These are phyloP conservation scores for Erebia epiphron DNA, from an alignment of 2,888 invertebrate genomes.

Conservation along the genomic window DNA sequence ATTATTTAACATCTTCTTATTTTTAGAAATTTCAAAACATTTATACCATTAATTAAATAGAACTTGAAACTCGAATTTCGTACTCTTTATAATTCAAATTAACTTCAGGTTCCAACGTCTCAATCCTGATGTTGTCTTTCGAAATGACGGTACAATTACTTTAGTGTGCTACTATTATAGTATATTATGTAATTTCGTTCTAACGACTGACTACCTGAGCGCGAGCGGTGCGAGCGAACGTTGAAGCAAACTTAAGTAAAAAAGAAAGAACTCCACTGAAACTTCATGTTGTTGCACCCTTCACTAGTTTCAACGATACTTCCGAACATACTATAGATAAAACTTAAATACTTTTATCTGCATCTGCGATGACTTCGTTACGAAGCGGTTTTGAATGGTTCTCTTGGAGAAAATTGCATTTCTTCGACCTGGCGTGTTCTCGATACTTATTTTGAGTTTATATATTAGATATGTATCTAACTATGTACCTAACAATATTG, in stretches of 20 bases:
- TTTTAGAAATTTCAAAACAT: too few relatives aligned
- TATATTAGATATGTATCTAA: too few relatives aligned
- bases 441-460: neutral
- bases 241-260: conserved; percentile 37
- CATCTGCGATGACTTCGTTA: conserved; percentile 22
- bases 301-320: conserved; percentile 28
- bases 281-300: conserved; percentile 37
- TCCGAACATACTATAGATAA: conserved; percentile 25
- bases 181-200: conserved; percentile 33
- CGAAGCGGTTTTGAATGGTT: conserved; percentile 23
- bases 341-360: conserved; percentile 25
- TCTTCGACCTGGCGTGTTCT: conserved; percentile 5
- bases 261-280: conserved; percentile 33
- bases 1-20: too few relatives aligned
- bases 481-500: too few relatives aligned
- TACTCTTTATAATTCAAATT: too few relatives aligned
- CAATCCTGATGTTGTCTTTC: too few relatives aligned
- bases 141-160: conserved; percentile 5
- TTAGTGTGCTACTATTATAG: conserved; percentile 10
- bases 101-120: too few relatives aligned
- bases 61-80: too few relatives aligned
- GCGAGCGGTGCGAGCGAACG: conserved; percentile 43
- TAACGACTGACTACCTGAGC: conserved; percentile 45
- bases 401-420: conserved; percentile 17
- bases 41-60: too few relatives aligned